phyloP scores from a whole-genome alignment of 2,113 vertebrate genomes.

The Lota lota region DNA sequence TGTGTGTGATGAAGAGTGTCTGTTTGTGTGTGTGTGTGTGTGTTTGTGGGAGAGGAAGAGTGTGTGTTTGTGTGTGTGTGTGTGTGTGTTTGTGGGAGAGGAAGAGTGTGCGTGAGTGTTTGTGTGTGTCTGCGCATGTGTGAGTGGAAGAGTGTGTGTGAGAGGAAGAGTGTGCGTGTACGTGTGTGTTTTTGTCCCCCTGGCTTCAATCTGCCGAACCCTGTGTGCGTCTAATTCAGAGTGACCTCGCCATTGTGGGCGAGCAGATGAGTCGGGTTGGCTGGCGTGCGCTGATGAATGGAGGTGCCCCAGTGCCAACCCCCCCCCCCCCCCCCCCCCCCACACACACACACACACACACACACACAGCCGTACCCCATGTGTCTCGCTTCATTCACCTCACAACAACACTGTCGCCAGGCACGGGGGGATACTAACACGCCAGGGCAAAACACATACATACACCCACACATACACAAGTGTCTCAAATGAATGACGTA shows the following conservation, averaged over 20 bases:
- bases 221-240: constrained; percentile 59
- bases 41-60: no score
- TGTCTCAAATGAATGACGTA: background rate
- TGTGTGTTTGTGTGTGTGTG: no score
- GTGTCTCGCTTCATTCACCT: constrained; percentile 68
- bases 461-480: background rate
- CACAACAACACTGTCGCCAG: constrained; percentile 6
- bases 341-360: no score
- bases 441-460: constrained; percentile 19
- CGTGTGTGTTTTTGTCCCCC: no score
- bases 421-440: constrained; percentile 51
- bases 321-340: constrained; percentile 21
- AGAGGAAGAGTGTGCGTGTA: no score
- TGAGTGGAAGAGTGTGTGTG: no score
- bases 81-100: no score
- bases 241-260: constrained; percentile 64
- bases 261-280: constrained; percentile 62
- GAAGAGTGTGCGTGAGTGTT: no score
- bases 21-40: no score
- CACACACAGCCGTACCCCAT: constrained; percentile 63
- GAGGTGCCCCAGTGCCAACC: constrained; percentile 55
- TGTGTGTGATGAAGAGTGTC: no score
- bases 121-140: no score
- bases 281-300: constrained; percentile 58
- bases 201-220: constrained; percentile 52